Conservation (phyloP, 2,888 invertebrate species). For the Cheilosia urbana region DNA sequence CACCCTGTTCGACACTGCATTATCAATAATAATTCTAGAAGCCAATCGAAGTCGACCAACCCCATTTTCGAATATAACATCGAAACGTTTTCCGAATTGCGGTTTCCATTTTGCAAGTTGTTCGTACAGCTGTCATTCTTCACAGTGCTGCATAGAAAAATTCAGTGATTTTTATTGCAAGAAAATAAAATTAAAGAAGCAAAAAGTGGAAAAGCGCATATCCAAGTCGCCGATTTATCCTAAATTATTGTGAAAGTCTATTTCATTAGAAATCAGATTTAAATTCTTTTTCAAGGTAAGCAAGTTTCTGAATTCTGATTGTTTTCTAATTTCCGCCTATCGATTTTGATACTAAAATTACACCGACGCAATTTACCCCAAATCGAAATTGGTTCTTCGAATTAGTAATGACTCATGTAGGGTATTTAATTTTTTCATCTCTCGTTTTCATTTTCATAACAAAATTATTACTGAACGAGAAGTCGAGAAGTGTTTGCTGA, state of each 20-base stretch:
- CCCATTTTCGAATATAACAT: conserved; percentile 18
- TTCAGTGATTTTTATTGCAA: conserved; percentile 27
- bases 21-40: conserved; percentile 39
- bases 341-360: conserved; percentile 42
- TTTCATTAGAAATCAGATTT: background rate
- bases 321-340: conserved; percentile 24
- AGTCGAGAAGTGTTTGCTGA: conserved; percentile 35
- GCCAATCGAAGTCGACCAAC: background rate
- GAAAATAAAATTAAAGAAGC: background rate
- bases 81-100: conserved; percentile 42
- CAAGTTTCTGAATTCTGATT: background rate
- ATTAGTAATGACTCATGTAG: conserved; percentile 62
- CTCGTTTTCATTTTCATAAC: conserved; percentile 27
- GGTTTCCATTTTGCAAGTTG: conserved; percentile 8
- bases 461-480: conserved; percentile 12
- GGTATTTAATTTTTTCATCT: conserved; percentile 35
- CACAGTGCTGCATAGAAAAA: conserved; percentile 3
- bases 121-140: conserved; percentile 40
- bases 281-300: conserved; percentile 24
- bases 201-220: background rate
- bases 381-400: conserved; percentile 19
- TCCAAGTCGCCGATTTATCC: background rate
- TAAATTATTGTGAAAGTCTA: conserved; percentile 10
- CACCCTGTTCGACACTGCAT: conserved; percentile 37
- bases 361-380: conserved; percentile 61